A percentile compares a stretch with the other conserved stretches of the same genome.
phyloP scores from a whole-genome alignment of 2,113 vertebrate species.

The Hippocampus guttulatus region DNA sequence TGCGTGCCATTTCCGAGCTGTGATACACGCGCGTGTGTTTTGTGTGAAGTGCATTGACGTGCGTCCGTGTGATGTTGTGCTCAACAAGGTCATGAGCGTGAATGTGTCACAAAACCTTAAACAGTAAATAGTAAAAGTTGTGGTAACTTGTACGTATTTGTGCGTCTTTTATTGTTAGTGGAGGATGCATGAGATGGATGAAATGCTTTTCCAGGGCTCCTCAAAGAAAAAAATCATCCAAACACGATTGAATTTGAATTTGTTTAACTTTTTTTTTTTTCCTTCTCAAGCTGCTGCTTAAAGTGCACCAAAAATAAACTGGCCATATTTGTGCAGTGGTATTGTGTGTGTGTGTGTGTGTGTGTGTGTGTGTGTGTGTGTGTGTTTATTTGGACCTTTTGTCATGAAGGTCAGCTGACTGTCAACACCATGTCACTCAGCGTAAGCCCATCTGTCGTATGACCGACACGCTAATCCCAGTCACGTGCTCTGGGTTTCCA shows the following conservation, averaged over 20 bases:
- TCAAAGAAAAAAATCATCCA: no score
- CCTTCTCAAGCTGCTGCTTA: conserved; percentile 11
- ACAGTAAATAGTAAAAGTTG: conserved; percentile 34
- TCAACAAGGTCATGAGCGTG: conserved; percentile 35
- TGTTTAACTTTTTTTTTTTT: conserved; percentile 21
- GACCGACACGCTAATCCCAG: background rate
- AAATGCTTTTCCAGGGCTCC: no score
- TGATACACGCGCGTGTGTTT: background rate
- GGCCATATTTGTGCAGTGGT: background rate
- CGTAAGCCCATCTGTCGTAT: background rate
- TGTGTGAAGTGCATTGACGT: background rate
- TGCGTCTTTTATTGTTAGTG: conserved; percentile 53
- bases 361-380: no score
- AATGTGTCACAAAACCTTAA: conserved; percentile 44
- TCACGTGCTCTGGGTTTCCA: background rate
- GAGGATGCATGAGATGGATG: conserved; percentile 23
- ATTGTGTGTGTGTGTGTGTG: no score
- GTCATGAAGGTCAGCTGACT: background rate
- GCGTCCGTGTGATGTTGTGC: conserved; percentile 19
- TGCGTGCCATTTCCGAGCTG: background rate
- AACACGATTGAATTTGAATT: conserved; percentile 19
- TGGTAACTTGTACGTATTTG: conserved; percentile 46
- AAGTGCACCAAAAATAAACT: background rate
- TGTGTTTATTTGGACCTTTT: background rate
- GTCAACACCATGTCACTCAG: background rate